Percentiles rank a stretch among this genome's conserved stretches.
These are phyloP conservation scores for Cynoglossus semilaevis DNA, from an alignment of 2,113 vertebrate species.

Conservation along the genomic window DNA sequence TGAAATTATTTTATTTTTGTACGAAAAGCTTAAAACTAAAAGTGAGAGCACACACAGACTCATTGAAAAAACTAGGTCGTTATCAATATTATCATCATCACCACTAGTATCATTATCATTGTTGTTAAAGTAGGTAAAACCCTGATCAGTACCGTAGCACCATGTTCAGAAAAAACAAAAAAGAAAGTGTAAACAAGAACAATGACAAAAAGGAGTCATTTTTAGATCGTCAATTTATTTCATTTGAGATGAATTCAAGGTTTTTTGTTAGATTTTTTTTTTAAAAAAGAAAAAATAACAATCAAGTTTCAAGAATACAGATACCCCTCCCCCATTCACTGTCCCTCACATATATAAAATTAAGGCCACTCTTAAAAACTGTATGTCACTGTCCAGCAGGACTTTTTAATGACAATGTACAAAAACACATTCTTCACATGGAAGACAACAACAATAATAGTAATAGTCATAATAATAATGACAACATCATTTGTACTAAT, in stretches of 20 bases:
- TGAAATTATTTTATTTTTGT: conserved; percentile 72
- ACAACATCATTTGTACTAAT: conserved; percentile 66
- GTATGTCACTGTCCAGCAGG: conserved; percentile 82
- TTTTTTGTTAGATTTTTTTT: not conserved
- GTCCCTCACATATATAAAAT: conserved; percentile 74
- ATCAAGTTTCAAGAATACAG: conserved; percentile 71
- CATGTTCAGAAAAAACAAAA: conserved; percentile 19
- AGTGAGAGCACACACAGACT: conserved; percentile 55
- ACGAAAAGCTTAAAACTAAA: conserved; percentile 55
- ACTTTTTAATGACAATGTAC: conserved; percentile 77
- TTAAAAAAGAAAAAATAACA: conserved; percentile 59
- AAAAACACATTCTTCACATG: conserved; percentile 74
- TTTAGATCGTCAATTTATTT: conserved; percentile 74
- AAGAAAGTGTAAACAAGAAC: conserved; percentile 66
- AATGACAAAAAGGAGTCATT: conserved; percentile 70
- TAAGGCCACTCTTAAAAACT: conserved; percentile 76
- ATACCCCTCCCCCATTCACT: conserved; percentile 71
- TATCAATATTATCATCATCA: conserved; percentile 67
- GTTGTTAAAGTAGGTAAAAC: conserved; percentile 44
- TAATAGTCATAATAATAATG: conserved; percentile 73
- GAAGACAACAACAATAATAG: conserved; percentile 75
- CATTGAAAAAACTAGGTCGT: conserved; percentile 49
- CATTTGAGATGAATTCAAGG: conserved; percentile 66
- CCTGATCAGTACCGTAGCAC: conserved; percentile 49
- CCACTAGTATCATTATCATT: conserved; percentile 70